Percentiles rank a stretch among this genome's conserved stretches.
These are phyloP conservation scores for Drosophila athabasca DNA, from an alignment of 1,140 invertebrate genomes.

Conservation along the genomic window DNA sequence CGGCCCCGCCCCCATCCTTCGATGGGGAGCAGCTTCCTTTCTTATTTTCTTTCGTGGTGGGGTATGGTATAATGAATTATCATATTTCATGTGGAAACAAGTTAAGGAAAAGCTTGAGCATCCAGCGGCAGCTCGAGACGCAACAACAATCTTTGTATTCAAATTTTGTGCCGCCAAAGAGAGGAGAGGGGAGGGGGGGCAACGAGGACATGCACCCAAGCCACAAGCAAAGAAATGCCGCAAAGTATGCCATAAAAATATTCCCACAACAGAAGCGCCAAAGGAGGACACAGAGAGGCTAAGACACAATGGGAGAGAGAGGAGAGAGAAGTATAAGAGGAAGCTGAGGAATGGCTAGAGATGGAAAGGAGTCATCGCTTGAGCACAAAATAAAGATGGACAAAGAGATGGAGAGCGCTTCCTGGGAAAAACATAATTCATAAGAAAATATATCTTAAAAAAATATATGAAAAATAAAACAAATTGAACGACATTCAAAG, in stretches of 20 bases:
- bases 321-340: too few relatives aligned
- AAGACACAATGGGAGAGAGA: too few relatives aligned
- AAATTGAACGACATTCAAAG: slow-evolving; percentile 7
- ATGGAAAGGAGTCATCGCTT: too few relatives aligned
- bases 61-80: slow-evolving; percentile 75
- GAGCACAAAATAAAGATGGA: too few relatives aligned
- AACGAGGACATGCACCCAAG: slow-evolving; percentile 16
- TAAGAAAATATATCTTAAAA: slow-evolving; percentile 32
- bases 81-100: slow-evolving; percentile 77
- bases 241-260: slow-evolving; percentile 78
- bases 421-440: slow-evolving; percentile 55
- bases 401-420: too few relatives aligned
- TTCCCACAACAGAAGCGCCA: slow-evolving; percentile 12
- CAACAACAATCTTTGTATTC: slow-evolving; percentile 60
- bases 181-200: slow-evolving; percentile 17
- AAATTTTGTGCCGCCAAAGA: slow-evolving; percentile 55
- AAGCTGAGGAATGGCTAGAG: too few relatives aligned
- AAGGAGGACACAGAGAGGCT: slow-evolving; percentile 21
- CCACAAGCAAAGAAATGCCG: slow-evolving; percentile 61
- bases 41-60: slow-evolving; percentile 27
- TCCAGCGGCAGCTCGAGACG: not conserved
- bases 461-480: slow-evolving; percentile 29
- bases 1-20: slow-evolving; percentile 39
- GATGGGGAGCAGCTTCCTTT: slow-evolving; percentile 27
- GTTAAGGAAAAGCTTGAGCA: slow-evolving; percentile 27